Percentiles rank a stretch among this genome's conserved stretches.
These are phyloP conservation scores for Barbus barbus DNA, from an alignment of 2,113 vertebrate genomes.

Conservation along the genomic window DNA sequence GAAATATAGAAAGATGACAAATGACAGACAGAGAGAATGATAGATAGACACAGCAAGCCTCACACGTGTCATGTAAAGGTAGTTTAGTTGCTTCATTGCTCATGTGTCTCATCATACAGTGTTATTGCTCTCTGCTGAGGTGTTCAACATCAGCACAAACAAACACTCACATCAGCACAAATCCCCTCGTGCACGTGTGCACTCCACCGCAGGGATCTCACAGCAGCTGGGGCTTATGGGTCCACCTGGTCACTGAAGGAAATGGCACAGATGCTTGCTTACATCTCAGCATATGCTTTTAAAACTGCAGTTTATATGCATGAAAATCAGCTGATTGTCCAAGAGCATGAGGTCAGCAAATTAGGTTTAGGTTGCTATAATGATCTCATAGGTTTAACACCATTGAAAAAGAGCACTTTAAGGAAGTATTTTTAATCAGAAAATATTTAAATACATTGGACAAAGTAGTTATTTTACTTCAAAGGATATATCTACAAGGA, in stretches of 20 bases:
- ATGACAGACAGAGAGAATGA: not conserved
- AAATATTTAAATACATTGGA: not conserved
- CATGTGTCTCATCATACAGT: slow-evolving; percentile 64
- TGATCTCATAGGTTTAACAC: not conserved
- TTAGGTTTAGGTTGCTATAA: not conserved
- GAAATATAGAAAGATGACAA: not conserved
- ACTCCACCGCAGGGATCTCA: slow-evolving; percentile 33
- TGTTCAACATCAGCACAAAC: slow-evolving; percentile 71
- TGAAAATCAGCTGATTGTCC: not conserved
- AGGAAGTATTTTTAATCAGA: too few relatives aligned
- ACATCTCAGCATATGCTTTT: not conserved
- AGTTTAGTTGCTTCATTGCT: slow-evolving; percentile 15
- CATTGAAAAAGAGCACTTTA: not conserved
- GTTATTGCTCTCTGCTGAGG: slow-evolving; percentile 73
- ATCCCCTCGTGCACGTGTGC: not conserved
- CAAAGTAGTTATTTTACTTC: not conserved
- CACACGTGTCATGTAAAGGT: not conserved
- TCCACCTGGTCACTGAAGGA: slow-evolving; percentile 21
- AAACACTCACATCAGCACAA: slow-evolving; percentile 68
- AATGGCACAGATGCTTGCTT: not conserved
- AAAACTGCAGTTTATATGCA: too few relatives aligned
- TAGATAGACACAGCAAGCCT: not conserved
- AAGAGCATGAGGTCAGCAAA: not conserved
- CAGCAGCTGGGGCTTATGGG: slow-evolving; percentile 8
- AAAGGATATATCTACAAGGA: not conserved